These are phyloP conservation scores for Nannoperca australis DNA, from an alignment of 2,797 vertebrate genomes.

Conservation along the genomic window DNA sequence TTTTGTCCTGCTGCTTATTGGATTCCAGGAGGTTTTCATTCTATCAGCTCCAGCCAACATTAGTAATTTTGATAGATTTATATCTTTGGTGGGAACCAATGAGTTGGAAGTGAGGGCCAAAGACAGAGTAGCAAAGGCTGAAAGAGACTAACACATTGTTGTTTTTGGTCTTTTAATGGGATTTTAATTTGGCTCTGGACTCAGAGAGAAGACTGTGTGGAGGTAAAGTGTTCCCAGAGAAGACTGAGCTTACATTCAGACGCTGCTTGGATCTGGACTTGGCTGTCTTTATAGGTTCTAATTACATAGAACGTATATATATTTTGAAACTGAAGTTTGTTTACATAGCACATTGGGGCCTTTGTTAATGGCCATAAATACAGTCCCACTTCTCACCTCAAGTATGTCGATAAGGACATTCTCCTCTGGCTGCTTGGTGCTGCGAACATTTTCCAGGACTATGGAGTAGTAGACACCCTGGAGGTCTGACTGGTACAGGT, in stretches of 20 bases:
- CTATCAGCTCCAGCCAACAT: neutral
- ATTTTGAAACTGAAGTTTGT: neutral
- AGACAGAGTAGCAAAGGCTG: neutral
- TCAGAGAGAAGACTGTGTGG: neutral
- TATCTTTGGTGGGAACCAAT: neutral
- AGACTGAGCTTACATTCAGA: neutral
- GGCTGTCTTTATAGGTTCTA: neutral
- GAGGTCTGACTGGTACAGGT: conserved; percentile 95
- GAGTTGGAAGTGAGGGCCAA: neutral
- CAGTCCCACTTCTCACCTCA: conserved; percentile 85
- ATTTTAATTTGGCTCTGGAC: conserved; percentile 4
- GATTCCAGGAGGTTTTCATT: neutral
- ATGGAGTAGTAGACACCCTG: conserved; percentile 92
- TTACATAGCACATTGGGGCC: neutral
- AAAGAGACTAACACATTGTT: neutral
- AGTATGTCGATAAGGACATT: conserved; percentile 93
- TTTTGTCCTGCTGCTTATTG: neutral
- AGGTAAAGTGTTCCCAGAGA: neutral
- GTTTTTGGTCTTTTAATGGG: neutral
- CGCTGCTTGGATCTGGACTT: neutral
- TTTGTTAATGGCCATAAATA: neutral
- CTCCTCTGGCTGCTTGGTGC: conserved; percentile 94
- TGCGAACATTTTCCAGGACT: conserved; percentile 92
- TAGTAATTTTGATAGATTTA: neutral
- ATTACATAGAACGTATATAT: neutral